Conservation (phyloP, 1,140 invertebrate species). For the Neodiprion virginianus region DNA sequence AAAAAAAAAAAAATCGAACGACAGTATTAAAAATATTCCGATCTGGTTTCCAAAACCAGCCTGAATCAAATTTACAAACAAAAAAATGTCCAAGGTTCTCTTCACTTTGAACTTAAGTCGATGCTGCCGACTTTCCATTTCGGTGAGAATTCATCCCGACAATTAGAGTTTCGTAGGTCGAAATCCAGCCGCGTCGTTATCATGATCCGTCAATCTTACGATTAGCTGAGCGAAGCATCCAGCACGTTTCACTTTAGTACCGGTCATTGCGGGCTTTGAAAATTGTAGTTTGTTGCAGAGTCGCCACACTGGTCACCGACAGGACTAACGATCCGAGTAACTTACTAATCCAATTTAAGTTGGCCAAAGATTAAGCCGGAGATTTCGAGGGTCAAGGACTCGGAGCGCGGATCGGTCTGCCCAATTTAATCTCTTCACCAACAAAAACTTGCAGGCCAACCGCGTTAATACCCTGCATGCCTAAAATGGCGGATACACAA, state of each 20-base stretch:
- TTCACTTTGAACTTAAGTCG: no score
- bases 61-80: no score
- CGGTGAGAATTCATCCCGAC: no score
- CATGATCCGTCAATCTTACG: no score
- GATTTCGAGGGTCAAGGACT: constrained; percentile 11
- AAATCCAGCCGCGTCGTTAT: no score
- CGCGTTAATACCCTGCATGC: background rate
- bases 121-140: no score
- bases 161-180: no score
- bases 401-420: background rate
- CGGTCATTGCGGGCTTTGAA: background rate
- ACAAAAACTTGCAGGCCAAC: background rate
- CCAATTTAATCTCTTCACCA: background rate
- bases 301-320: constrained; percentile 3
- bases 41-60: no score
- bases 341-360: constrained; percentile 18
- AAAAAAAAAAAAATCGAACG: no score
- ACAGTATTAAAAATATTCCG: no score
- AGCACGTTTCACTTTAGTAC: background rate
- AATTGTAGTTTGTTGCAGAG: background rate
- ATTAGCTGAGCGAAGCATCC: no score
- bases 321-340: constrained; percentile 4
- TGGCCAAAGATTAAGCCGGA: constrained; percentile 14
- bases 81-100: no score
- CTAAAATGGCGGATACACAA: background rate